Evolutionary conservation across 2,888 invertebrate species (phyloP).

Genomic region (Mylabris sibirica): DNA sequence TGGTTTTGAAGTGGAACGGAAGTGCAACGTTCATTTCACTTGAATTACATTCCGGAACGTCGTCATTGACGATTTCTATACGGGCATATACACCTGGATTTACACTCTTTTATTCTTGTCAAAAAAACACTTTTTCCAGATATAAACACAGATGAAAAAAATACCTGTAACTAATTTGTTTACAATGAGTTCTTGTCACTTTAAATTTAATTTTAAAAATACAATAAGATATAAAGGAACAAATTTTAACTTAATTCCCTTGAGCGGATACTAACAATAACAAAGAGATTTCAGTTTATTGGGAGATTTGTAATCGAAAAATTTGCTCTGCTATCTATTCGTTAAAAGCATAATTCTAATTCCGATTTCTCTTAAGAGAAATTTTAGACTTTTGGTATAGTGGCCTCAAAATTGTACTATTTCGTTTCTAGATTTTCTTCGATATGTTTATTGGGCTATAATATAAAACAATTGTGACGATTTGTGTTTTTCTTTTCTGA

Average conservation of each 20-base stretch:
- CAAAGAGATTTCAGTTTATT: too few relatives aligned
- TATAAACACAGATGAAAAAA: neutral
- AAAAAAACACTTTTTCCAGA: neutral
- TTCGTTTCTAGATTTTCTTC: too few relatives aligned
- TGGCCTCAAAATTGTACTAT: too few relatives aligned
- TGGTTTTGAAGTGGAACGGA: constrained; percentile 26
- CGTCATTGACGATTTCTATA: constrained; percentile 20
- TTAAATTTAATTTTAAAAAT: neutral
- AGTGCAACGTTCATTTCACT: constrained; percentile 30
- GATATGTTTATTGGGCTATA: too few relatives aligned
- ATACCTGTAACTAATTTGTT: constrained; percentile 7
- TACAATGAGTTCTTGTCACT: neutral
- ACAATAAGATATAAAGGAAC: neutral
- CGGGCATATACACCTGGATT: neutral
- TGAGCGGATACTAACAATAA: too few relatives aligned
- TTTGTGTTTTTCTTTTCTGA: too few relatives aligned
- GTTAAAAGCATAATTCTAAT: too few relatives aligned
- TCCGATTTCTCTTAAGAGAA: too few relatives aligned
- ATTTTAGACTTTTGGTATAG: too few relatives aligned
- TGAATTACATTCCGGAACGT: constrained; percentile 24
- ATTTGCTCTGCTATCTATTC: too few relatives aligned
- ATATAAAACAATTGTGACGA: too few relatives aligned
- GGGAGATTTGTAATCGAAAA: too few relatives aligned
- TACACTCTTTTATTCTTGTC: neutral
- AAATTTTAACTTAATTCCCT: neutral